Conservation (phyloP, 2,113 vertebrate genomes). For the Erythrocercus mccallii region DNA sequence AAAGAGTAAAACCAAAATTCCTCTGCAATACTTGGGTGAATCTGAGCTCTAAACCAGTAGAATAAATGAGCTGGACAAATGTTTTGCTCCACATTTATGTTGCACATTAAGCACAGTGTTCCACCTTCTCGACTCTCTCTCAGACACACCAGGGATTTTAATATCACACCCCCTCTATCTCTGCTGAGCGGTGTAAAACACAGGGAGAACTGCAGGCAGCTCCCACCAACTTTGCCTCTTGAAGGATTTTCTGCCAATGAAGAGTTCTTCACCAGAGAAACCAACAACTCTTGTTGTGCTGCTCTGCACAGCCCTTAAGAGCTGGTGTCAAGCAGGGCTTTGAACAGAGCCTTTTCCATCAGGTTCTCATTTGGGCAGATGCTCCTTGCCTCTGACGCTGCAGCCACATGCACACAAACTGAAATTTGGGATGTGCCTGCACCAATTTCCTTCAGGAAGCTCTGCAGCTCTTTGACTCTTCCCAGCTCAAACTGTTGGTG, state of each 20-base stretch:
- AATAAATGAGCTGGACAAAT: not conserved
- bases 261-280: not conserved
- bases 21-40: not conserved
- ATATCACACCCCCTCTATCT: not conserved
- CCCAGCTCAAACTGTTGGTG: not conserved
- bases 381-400: not conserved
- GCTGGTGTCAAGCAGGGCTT: not conserved
- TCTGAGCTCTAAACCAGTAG: not conserved
- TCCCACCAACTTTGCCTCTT: not conserved
- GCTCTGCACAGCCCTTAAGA: fast-evolving
- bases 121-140: not conserved
- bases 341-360: not conserved
- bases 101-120: not conserved
- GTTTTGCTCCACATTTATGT: not conserved
- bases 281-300: not conserved
- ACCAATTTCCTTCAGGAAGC: not conserved
- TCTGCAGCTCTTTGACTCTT: not conserved
- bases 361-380: not conserved
- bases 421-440: not conserved
- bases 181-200: not conserved
- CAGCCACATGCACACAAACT: fast-evolving
- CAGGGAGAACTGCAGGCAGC: not conserved
- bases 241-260: not conserved
- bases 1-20: not conserved
- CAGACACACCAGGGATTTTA: not conserved